Evolutionary conservation across 2,888 invertebrate species (phyloP), one percentile per base, ranked within the genome.

Genomic region (Heliothis peltigera): DNA sequence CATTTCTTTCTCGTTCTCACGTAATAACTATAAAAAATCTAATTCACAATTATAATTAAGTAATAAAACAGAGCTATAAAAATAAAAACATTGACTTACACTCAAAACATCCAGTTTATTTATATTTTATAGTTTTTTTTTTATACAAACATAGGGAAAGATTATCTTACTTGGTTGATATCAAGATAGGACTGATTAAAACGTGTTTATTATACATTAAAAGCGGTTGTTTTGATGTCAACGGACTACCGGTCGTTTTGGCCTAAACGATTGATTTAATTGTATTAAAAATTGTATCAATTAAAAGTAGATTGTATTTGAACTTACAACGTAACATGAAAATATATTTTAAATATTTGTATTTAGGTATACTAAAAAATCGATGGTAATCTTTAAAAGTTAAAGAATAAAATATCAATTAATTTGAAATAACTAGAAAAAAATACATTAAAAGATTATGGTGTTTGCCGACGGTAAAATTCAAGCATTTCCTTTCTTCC

Each of bases 101-200:
- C 32, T 61, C 54, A 53, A 46, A 48, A 64, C 49, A 59, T 39
- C 21, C 15, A 42, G n/a, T n/a, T 53, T 64, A 52, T 48, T 25
- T 1, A 2, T 44, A 18, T 55, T 75, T 68, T 66, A 75, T 70
- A 8, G 28, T 28, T 43, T 22, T 3, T 21, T 53, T 66, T 65
- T 62, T 55, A 49, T 21, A 10, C 2, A 1, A n/a, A 15, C 4
- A 43, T 53, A 62, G 28, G 21, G 25, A 39, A 7, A 3, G 2
- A 1, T 0, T 62, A 64, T 70, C 63, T 72, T 55, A 77, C 25
- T 54, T 66, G 48, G 56, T 42, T 53, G 66, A 58, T 65, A 35
- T 64, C 19, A 15, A 51, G 46, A 72, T 73, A 32, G 49, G 28
- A 51, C 8, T 54, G 21, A 65, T 58, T 65, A 54, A 44, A 43